Percentiles rank a stretch among this genome's conserved stretches.
These are phyloP conservation scores for Clarias macrocephalus DNA, from an alignment of 2,113 vertebrate species.

Conservation along the genomic window DNA sequence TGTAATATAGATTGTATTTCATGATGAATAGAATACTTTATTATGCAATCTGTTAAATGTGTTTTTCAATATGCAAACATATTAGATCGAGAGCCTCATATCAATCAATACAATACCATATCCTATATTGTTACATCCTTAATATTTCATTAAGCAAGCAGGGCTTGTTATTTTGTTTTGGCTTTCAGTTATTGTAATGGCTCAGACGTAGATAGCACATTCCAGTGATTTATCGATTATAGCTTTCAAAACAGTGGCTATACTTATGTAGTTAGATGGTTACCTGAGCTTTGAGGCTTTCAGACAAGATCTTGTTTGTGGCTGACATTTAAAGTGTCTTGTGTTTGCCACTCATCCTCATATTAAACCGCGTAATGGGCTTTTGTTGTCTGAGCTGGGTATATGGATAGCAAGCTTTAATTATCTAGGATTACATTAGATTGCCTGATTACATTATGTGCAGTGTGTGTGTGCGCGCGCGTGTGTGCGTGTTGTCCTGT, in stretches of 20 bases:
- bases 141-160: not conserved
- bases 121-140: not conserved
- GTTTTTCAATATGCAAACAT: not conserved
- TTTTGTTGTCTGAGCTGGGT: conserved; percentile 1
- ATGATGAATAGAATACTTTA: not conserved
- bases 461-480: not conserved
- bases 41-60: not conserved
- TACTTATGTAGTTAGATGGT: not conserved
- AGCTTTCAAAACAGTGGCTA: not conserved
- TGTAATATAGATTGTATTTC: not conserved
- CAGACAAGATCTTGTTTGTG: not conserved
- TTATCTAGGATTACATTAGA: not conserved
- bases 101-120: not conserved
- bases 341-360: not conserved
- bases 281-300: not conserved
- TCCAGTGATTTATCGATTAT: not conserved
- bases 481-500: not conserved
- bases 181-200: not conserved
- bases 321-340: not conserved
- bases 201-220: not conserved
- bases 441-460: not conserved
- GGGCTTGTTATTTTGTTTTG: not conserved
- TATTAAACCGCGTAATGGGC: not conserved
- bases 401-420: not conserved
- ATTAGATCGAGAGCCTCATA: not conserved